Evolutionary conservation across 2,113 vertebrate species (phyloP), one percentile per base, ranked within the genome.

Genomic region (Sinocyclocheilus anophthalmus): DNA sequence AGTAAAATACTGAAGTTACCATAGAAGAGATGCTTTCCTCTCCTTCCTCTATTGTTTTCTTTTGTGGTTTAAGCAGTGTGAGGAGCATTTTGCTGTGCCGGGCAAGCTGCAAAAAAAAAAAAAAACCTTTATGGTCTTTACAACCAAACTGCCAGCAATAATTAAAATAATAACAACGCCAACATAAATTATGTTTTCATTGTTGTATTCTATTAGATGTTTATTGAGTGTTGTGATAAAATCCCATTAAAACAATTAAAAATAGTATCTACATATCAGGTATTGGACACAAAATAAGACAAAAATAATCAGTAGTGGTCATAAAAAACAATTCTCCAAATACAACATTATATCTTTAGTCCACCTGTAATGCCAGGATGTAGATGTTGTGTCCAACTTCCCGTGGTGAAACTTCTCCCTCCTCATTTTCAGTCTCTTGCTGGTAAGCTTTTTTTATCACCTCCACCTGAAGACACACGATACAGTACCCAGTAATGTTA

Each of bases 351-450:
- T 57, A 20, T 57, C 4, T 16, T 50, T 50, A 14, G 42, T 45
- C 42, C 82, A 99, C 98, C 97, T 99, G 98, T 88, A 97, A 94
- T 0, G 97, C 98, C 92, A 99, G 93, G 90, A 99, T 99, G 89
- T 99, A 99, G 90, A 99, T 99, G 92, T 99, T 99, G 91, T 99
- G 98, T 76, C 98, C 98, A 0, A 99, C 98, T 89, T 99, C 98
- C 0, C 94, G 94, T 0, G 98, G 96, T 18, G 97, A 99, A 70
- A 98, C 97, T 59, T 98, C 97, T 0, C 93, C 93, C 0, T 93
- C 96, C 86, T 98, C 96, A 55, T 94, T 95, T 88, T 99, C 97
- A 22, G 94, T 95, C 85, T 99, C 98, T 92, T 99, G 97, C 33
- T 95, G 90, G 87, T 98, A 99, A 50, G 97, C 97, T 90, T 97